Percentiles rank a stretch among this genome's conserved stretches.
These are phyloP conservation scores for Amphipyra tragopoginis DNA, from an alignment of 2,888 invertebrate genomes.

Conservation along the genomic window DNA sequence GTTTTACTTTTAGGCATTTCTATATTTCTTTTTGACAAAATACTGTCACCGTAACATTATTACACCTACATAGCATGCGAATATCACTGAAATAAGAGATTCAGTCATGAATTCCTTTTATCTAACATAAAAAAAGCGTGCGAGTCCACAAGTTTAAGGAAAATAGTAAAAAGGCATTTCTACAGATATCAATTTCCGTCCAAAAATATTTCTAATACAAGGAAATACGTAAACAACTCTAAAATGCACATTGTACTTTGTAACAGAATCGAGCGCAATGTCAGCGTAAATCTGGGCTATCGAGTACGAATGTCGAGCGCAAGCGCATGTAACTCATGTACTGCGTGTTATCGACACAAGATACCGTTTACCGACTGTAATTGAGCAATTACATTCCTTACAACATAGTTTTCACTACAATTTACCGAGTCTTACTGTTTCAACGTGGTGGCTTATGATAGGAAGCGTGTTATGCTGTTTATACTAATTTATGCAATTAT, in stretches of 20 bases:
- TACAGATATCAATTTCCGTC: too few species aligned
- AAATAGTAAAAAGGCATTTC: too few species aligned
- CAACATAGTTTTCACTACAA: slow-evolving; percentile 64
- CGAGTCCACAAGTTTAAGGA: too few species aligned
- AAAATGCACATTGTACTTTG: slow-evolving; percentile 13
- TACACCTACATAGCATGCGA: background rate
- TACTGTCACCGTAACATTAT: background rate
- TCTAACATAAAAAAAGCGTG: too few species aligned
- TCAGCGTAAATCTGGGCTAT: slow-evolving; percentile 78
- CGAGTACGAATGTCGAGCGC: slow-evolving; percentile 56
- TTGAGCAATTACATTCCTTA: slow-evolving; percentile 83
- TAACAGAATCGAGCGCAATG: slow-evolving; percentile 69
- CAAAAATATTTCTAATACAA: background rate
- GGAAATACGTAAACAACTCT: slow-evolving; percentile 2
- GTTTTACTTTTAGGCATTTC: too few species aligned
- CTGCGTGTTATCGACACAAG: slow-evolving; percentile 60
- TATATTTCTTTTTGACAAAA: too few species aligned
- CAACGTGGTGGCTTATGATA: background rate
- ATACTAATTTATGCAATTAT: slow-evolving; percentile 13
- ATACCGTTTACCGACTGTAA: slow-evolving; percentile 74
- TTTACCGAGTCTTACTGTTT: slow-evolving; percentile 10
- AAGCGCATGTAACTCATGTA: slow-evolving; percentile 40
- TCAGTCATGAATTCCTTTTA: background rate
- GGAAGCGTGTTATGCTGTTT: background rate
- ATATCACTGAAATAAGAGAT: too few species aligned